Base-by-base conservation (phyloP, 2,888 invertebrate species). In the Branchellion lobata region DNA sequence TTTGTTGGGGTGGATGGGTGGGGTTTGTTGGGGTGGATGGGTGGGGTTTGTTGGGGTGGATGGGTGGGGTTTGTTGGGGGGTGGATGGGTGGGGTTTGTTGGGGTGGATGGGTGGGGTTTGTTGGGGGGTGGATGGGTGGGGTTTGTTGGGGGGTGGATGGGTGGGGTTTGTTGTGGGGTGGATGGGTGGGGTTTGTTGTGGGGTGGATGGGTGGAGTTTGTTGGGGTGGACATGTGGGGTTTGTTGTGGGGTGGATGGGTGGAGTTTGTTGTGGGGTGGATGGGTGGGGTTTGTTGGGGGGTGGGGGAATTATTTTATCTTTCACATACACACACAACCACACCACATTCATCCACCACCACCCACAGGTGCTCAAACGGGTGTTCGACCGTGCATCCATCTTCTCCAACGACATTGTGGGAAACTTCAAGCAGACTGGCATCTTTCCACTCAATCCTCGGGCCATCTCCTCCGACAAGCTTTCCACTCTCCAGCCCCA, bases 361-460 rank as follows among this genome's bases (percentile, higher is more conserved):
- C 61, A 18, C 61, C 5, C 24, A 18, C 24, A 77, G 77, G 61
- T 61, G 21, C 40, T 77, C 14, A 77, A 77, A 29, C 27, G 53
- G 24, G 77, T 65, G 0, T 77, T 77, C 29, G 77, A 77, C 61
- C 47, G 61, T 2, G 29, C 18, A 1, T 29, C n/a, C 29, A 33
- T 57, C 24, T 65, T 77, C 61, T 1, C 29, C n/a, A 53, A 80
- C 14, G 83, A 83, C 24, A 80, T 84, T 31, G 36, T 51, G 14
- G n/a, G 33, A 27, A 82, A 82, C 74, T 83, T 82, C 80, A 72
- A 53, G 2, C 33, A 76, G 1, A 82, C 78, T 27, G 84, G 84
- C 24, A 69, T 84, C 34, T 83, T 74, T 51, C 84, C 84, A 0
- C 79, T 83, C 29, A 84, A 83, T 76, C 51, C 68, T n/a, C 72